Base-by-base conservation (phyloP, 2,888 invertebrate species). In the Aspidiotus rigidus region DNA sequence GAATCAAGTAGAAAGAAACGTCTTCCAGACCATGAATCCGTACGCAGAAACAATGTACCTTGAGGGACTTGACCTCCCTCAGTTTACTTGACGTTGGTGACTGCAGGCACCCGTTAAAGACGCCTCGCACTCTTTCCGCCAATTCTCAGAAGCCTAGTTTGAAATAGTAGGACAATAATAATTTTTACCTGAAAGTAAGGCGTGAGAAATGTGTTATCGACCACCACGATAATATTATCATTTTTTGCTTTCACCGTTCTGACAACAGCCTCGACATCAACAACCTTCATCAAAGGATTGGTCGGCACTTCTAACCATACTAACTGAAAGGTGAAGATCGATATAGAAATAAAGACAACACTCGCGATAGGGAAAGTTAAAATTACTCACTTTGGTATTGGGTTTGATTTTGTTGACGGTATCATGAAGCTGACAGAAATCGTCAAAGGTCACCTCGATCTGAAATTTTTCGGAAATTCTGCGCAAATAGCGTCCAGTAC, bases 281-380 rank as follows among this genome's bases (percentile, higher is more conserved):
- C 83, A n/a, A 98, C 83, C 81, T 93, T 93, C 74, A 97, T 78
- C 10, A 89, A 80, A 0, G 98, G 98, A 81, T 98, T 98, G n/a
- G 97, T 94, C 0, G 97, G 97, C 0, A 91, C 88, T 79, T 98
- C 98, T 72, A 96, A 79, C 96, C 97, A 98, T 55, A 98, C 82
- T 79, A 90, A 80, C 88, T 89, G 75, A 28, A 28, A 28, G 28
- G 28, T 59, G 82, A 81, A 72, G 66, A 15, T 42, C 72, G 60
- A 70, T 42, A 13, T 13, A 2, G 7, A 17, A 49, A 3, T n/a
- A 11, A 49, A 13, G 2, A 49, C 10, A 13, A 6, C 10, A 49
- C n/a, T 11, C 49, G n/a, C 10, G 49, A 28, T 28, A 28, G 5
- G 5, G 28, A 28, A 28, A 28, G 5, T 28, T 5, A 57, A 57